These are phyloP conservation scores for Actinia equina DNA, from an alignment of 64 coral and sea anemone genomes.

Conservation along the genomic window DNA sequence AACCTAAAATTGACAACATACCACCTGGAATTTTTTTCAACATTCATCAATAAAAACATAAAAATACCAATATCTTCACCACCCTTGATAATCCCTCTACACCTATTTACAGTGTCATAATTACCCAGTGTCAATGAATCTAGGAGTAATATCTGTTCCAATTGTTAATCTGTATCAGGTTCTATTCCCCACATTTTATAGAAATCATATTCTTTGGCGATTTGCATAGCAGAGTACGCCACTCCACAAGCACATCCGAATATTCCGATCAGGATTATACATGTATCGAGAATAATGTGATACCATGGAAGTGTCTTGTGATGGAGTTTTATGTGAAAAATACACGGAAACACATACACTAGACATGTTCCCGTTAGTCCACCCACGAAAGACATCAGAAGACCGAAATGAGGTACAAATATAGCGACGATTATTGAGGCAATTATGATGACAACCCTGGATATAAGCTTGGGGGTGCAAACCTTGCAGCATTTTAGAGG, in stretches of 20 bases:
- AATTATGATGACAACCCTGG: constrained; percentile 73
- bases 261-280: constrained; percentile 57
- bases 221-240: constrained; percentile 76
- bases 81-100: background rate
- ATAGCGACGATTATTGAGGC: constrained; percentile 80
- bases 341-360: constrained; percentile 75
- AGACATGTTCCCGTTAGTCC: constrained; percentile 83
- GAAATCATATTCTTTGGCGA: constrained; percentile 91
- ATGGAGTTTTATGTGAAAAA: constrained; percentile 86
- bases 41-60: background rate
- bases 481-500: constrained; percentile 51
- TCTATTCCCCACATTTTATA: constrained; percentile 93
- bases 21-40: background rate
- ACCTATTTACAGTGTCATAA: background rate
- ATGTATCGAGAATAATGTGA: constrained; percentile 64
- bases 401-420: constrained; percentile 86
- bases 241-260: constrained; percentile 76
- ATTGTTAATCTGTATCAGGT: constrained; percentile 62
- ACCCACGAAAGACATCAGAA: constrained; percentile 90
- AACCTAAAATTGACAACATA: no score
- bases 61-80: background rate
- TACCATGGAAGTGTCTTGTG: constrained; percentile 72
- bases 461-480: constrained; percentile 64
- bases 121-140: background rate
- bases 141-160: background rate